Evolutionary conservation across 2,113 vertebrate genomes (phyloP), one percentile per base, ranked within the genome.

Genomic region (Ginglymostoma cirratum): DNA sequence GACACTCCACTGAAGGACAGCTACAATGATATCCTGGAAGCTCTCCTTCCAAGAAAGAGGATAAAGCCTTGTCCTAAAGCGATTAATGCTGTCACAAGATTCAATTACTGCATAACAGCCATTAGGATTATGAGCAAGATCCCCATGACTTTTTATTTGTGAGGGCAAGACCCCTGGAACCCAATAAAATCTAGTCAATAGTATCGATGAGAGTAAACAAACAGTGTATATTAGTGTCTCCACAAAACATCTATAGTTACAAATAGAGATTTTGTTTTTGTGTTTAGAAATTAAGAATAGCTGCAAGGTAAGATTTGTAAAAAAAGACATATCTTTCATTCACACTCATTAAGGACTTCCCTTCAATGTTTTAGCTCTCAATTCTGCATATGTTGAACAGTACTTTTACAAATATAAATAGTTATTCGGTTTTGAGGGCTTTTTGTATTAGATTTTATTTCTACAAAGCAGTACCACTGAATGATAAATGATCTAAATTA

Each of bases 401-500:
- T 61, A 61, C 12, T 61, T 61, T 61, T 12, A 61, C 8, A 61
- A 61, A 61, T 8, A 15, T 24, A 95, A 72, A 27, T 19, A 95
- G 69, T 72, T 45, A 27, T 23, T 24, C 69, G 14, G 42, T 52
- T 23, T 45, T 52, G 42, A 72, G 94, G 67, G 34, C 52, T 76
- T 93, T 93, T 95, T 72, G 67, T 70, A 70, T 97, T 96, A 97
- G 95, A 96, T 97, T 97, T 97, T 97, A 97, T 23, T 97, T 96
- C 96, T 97, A 97, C 96, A 97, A 98, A 98, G 97, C 97, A 96
- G 96, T 96, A 96, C 97, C 97, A 96, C 94, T 97, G 96, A 96
- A 97, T 97, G 97, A 98, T 97, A 97, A 98, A 98, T 97, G 97
- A 97, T 97, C 97, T 97, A 97, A 98, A 98, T 98, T 98, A 98